These are phyloP conservation scores for Lithophane ornitopus DNA, from an alignment of 2,888 invertebrate genomes.

Conservation along the genomic window DNA sequence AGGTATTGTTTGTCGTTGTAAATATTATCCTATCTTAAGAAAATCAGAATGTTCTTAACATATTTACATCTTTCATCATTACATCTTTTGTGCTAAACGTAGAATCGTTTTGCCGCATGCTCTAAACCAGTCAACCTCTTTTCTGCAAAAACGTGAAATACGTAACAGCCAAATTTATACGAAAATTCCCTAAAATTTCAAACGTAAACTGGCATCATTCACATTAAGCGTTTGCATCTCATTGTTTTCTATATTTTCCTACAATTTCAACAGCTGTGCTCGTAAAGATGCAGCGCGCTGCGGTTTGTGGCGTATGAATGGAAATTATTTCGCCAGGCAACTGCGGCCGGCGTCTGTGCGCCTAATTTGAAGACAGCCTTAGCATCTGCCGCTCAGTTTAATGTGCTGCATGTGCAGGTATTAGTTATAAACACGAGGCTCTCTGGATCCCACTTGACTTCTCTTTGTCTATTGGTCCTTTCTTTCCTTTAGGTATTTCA, in stretches of 20 bases:
- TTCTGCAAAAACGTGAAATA: slow-evolving; percentile 1
- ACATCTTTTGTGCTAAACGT: background rate
- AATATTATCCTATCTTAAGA: too few relatives aligned
- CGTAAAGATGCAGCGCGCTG: slow-evolving; percentile 67
- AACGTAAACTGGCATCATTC: slow-evolving; percentile 34
- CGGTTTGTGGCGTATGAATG: slow-evolving; percentile 64
- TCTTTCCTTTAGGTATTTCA: too few relatives aligned
- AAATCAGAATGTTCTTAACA: background rate
- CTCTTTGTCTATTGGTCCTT: slow-evolving; percentile 14
- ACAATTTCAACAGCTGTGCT: slow-evolving; percentile 61
- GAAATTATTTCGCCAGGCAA: slow-evolving; percentile 62
- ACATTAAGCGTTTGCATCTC: slow-evolving; percentile 52
- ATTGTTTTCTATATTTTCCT: slow-evolving; percentile 64
- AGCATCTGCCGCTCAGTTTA: slow-evolving; percentile 53
- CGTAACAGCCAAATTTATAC: background rate
- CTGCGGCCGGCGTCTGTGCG: slow-evolving; percentile 43
- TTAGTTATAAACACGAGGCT: slow-evolving; percentile 42
- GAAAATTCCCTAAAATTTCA: slow-evolving; percentile 25
- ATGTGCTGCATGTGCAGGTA: slow-evolving; percentile 50
- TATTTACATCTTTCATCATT: too few relatives aligned
- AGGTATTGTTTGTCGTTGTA: too few relatives aligned
- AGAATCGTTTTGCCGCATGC: background rate
- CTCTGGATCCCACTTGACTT: slow-evolving; percentile 22
- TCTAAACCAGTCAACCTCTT: background rate
- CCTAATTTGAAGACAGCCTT: slow-evolving; percentile 66